Percentiles rank a stretch among this genome's conserved stretches.
These are phyloP conservation scores for Automeris io DNA, from an alignment of 2,888 invertebrate species.

Conservation along the genomic window DNA sequence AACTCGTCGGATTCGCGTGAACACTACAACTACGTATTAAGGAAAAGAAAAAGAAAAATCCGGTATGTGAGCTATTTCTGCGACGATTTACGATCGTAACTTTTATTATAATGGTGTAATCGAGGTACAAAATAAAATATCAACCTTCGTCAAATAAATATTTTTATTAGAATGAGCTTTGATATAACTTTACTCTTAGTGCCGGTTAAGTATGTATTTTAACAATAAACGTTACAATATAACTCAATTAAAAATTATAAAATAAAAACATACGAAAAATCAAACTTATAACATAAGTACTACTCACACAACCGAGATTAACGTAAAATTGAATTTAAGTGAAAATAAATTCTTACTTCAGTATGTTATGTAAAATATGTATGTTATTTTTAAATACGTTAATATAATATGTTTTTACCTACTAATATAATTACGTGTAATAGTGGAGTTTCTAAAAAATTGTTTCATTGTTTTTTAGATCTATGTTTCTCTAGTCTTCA, in stretches of 20 bases:
- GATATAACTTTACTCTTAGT: constrained; percentile 58
- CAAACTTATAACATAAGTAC: constrained; percentile 76
- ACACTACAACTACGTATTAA: constrained; percentile 57
- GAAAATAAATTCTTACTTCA: constrained; percentile 25
- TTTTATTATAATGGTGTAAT: constrained; percentile 18
- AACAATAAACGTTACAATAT: constrained; percentile 59
- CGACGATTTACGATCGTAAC: constrained; percentile 23
- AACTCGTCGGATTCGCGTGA: constrained; percentile 57
- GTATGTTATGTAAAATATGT: constrained; percentile 10
- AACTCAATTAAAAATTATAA: constrained; percentile 52
- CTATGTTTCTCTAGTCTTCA: background rate
- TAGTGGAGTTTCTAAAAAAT: constrained; percentile 59
- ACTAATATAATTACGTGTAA: constrained; percentile 63
- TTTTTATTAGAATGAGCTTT: constrained; percentile 69
- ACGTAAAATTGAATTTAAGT: constrained; percentile 45
- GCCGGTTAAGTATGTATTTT: constrained; percentile 73
- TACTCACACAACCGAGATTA: constrained; percentile 76
- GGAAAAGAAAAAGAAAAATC: constrained; percentile 39
- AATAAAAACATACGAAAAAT: constrained; percentile 38
- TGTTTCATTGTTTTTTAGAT: constrained; percentile 34
- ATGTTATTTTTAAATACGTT: constrained; percentile 22
- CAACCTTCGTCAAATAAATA: constrained; percentile 62
- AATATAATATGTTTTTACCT: constrained; percentile 32
- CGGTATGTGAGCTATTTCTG: constrained; percentile 71
- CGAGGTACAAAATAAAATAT: constrained; percentile 61